These are phyloP conservation scores for Drosophila pruinosa DNA, from an alignment of 1,140 invertebrate species.

Conservation along the genomic window DNA sequence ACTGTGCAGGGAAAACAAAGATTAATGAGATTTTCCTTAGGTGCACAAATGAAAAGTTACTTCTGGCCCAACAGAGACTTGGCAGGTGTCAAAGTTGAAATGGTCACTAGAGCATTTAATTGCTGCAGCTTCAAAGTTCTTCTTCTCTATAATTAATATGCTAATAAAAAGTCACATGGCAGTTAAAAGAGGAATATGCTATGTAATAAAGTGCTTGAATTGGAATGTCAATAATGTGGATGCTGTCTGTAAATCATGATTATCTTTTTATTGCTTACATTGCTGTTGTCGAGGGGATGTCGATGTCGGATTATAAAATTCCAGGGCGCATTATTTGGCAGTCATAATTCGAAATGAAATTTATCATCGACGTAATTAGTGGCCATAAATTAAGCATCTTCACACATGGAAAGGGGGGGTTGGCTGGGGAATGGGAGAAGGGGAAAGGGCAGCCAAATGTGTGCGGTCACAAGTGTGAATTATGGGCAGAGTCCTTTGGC, in stretches of 20 bases:
- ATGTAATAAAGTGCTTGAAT: constrained; percentile 35
- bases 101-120: constrained; percentile 61
- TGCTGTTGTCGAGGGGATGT: constrained; percentile 24
- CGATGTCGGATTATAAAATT: constrained; percentile 23
- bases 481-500: constrained; percentile 50
- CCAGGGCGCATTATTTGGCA: not conserved
- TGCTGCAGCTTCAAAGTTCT: constrained; percentile 21
- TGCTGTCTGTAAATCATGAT: constrained; percentile 70
- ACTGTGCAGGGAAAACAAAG: constrained; percentile 37
- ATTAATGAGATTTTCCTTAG: constrained; percentile 64
- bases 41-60: constrained; percentile 34
- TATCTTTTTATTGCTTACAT: constrained; percentile 75
- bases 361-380: constrained; percentile 75
- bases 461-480: constrained; percentile 76
- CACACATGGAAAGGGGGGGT: not conserved
- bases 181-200: constrained; percentile 55
- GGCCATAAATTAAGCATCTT: constrained; percentile 66
- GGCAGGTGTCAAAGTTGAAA: constrained; percentile 75
- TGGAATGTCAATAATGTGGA: constrained; percentile 40
- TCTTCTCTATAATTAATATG: constrained; percentile 69
- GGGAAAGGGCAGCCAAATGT: not conserved
- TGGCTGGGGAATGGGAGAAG: not conserved
- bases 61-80: constrained; percentile 4
- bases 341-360: constrained; percentile 78
- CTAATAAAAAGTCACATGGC: constrained; percentile 73